phyloP scores from a whole-genome alignment of 2,888 invertebrate species.

The Netelia virgata region DNA sequence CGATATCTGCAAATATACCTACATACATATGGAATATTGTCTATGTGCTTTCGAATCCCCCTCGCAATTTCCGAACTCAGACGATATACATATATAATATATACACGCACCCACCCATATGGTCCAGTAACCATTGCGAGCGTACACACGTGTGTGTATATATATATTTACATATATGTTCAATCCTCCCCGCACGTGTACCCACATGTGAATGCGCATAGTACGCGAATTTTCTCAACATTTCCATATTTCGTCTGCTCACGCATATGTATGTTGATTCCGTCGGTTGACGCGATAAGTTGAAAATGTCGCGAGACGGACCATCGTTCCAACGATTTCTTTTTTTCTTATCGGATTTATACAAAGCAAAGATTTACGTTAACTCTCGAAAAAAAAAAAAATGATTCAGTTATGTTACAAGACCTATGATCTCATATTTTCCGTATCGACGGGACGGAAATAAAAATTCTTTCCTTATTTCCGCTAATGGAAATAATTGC shows the following conservation, averaged over 20 bases:
- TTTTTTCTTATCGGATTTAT: neutral
- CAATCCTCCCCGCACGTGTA: constrained; percentile 36
- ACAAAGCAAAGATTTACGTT: too few relatives aligned
- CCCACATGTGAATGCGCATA: constrained; percentile 57
- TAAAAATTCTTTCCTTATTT: too few relatives aligned
- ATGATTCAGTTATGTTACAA: too few relatives aligned
- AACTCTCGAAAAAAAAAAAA: too few relatives aligned
- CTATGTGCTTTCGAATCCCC: constrained; percentile 38
- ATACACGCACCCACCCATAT: constrained; percentile 29
- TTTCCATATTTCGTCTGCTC: constrained; percentile 48
- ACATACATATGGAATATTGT: constrained; percentile 7
- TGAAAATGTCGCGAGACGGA: constrained; percentile 38
- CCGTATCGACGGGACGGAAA: too few relatives aligned
- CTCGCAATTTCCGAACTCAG: constrained; percentile 48
- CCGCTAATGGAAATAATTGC: too few relatives aligned
- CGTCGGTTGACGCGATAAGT: constrained; percentile 35
- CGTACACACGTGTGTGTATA: constrained; percentile 20
- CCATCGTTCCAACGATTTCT: constrained; percentile 18
- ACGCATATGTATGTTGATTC: neutral
- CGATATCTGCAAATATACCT: constrained; percentile 52
- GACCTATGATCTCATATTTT: too few relatives aligned
- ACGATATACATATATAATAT: constrained; percentile 15
- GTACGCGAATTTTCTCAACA: constrained; percentile 54
- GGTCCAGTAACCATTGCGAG: constrained; percentile 51
- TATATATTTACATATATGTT: neutral